Percentiles rank a stretch among this genome's conserved stretches.
Conservation (phyloP, 1,140 invertebrate species). For the Chionoecetes opilio region DNA sequence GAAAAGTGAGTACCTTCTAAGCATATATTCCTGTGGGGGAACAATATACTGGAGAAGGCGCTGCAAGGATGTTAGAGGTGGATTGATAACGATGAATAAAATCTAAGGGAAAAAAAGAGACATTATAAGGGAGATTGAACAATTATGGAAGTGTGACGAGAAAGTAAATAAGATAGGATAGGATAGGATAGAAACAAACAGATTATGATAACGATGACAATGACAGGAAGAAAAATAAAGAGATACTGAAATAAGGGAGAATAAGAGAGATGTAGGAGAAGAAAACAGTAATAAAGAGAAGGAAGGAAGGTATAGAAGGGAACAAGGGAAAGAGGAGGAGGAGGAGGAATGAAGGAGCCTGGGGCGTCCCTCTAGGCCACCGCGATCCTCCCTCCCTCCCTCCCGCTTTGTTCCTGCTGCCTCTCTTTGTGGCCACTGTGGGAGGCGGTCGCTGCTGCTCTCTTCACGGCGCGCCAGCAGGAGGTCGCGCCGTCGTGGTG, state of each 20-base stretch:
- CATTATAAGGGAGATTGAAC: no score
- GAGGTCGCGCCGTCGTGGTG: neutral
- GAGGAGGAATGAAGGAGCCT: neutral
- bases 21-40: neutral
- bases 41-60: neutral
- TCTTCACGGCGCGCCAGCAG: conserved; percentile 3
- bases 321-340: neutral
- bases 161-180: no score
- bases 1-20: neutral
- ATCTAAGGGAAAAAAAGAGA: no score
- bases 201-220: no score
- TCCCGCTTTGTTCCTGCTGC: neutral
- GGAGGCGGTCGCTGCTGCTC: neutral
- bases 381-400: conserved; percentile 19
- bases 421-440: conserved; percentile 9
- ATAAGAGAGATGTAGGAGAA: neutral
- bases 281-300: neutral
- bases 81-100: no score
- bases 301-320: neutral
- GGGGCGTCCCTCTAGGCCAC: neutral
- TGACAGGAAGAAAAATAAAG: no score
- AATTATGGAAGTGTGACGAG: no score
- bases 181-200: no score
- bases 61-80: neutral
- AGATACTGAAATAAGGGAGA: no score